Percentiles rank a stretch among this genome's conserved stretches.
Conservation (phyloP, 2,113 vertebrate species). For the Pedetes capensis region DNA sequence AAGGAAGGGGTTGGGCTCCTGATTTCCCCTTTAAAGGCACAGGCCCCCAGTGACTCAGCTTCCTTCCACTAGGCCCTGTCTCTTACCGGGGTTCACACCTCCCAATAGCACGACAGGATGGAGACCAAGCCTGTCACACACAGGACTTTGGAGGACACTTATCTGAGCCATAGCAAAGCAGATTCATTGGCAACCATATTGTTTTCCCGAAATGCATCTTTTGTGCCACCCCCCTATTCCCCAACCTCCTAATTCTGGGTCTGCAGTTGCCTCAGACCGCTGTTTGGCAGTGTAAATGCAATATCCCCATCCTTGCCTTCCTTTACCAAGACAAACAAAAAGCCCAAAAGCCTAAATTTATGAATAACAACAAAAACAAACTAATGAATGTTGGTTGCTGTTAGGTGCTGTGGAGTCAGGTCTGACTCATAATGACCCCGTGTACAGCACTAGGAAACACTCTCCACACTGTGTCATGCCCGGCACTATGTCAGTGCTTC, state of each 20-base stretch:
- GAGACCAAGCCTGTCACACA: neutral
- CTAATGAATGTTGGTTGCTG: no score
- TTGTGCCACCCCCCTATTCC: neutral
- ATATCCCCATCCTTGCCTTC: neutral
- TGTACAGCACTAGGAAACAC: no score
- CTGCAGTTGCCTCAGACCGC: neutral
- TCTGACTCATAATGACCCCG: no score
- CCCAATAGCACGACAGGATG: neutral
- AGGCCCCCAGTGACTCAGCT: neutral
- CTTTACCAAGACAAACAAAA: neutral
- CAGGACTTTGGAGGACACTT: neutral
- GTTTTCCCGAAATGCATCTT: neutral
- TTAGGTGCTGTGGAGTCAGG: no score
- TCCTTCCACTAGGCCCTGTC: neutral
- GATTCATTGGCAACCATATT: neutral
- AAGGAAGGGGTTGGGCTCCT: neutral
- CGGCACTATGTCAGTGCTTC: no score
- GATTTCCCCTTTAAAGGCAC: neutral
- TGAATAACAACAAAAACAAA: no score
- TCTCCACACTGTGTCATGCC: no score
- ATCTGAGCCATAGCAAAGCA: neutral
- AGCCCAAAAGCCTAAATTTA: neutral
- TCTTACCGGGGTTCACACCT: neutral
- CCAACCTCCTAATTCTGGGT: neutral
- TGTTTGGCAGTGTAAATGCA: neutral